Evolutionary conservation across 2,113 vertebrate species (phyloP).

Genomic region (Chelonoidis abingdonii): DNA sequence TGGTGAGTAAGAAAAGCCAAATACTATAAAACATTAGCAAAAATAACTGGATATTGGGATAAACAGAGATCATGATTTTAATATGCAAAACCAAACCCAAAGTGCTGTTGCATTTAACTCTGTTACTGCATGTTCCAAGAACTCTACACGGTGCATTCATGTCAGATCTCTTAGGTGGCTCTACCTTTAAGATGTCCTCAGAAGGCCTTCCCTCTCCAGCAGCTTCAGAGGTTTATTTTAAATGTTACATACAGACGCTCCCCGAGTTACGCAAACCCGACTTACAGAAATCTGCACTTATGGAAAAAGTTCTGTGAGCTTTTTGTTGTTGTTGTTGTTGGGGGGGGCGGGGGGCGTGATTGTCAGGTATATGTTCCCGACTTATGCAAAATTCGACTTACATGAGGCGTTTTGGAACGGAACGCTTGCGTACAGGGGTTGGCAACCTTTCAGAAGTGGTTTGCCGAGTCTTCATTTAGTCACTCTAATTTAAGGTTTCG

Average conservation of each 20-base stretch:
- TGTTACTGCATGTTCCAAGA: not conserved
- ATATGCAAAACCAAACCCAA: not conserved
- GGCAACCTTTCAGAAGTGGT: too few relatives aligned
- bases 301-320: too few relatives aligned
- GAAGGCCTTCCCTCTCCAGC: not conserved
- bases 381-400: too few relatives aligned
- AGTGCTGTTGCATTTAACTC: not conserved
- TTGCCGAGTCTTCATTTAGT: too few relatives aligned
- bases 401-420: too few relatives aligned
- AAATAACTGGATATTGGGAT: not conserved
- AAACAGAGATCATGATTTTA: not conserved
- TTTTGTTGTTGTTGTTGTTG: too few relatives aligned
- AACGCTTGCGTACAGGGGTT: too few relatives aligned
- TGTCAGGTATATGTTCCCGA: too few relatives aligned
- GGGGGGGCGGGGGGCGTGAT: too few relatives aligned
- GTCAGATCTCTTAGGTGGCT: not conserved
- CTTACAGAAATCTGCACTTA: too few relatives aligned
- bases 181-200: not conserved
- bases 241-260: not conserved
- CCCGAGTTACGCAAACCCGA: too few relatives aligned
- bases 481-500: too few relatives aligned
- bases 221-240: not conserved
- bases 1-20: not conserved
- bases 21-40: not conserved
- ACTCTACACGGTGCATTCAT: not conserved